Evolutionary conservation across 2,797 vertebrate genomes (phyloP).

Genomic region (Lutra lutra): DNA sequence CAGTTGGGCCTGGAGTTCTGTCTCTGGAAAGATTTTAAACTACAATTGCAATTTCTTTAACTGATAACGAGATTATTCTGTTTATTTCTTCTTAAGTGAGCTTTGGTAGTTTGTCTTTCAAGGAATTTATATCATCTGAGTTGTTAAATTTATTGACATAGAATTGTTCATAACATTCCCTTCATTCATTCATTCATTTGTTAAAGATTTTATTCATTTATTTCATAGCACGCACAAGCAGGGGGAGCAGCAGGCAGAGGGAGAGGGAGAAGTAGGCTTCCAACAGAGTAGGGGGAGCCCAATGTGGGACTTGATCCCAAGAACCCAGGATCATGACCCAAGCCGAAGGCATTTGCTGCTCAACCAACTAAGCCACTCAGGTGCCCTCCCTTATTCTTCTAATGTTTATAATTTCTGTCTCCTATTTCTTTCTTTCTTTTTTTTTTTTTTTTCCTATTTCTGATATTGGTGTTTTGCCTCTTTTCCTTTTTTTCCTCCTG

Average conservation of each 20-base stretch:
- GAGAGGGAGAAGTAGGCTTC: neutral
- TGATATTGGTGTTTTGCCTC: neutral
- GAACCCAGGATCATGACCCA: neutral
- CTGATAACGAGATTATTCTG: neutral
- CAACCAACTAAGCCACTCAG: neutral
- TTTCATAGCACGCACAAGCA: neutral
- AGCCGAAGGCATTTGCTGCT: neutral
- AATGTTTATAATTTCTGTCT: neutral
- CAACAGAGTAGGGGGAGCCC: neutral
- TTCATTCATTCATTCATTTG: no score
- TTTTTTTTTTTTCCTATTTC: neutral
- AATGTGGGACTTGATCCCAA: neutral
- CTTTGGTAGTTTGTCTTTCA: neutral
- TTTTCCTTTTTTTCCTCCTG: neutral
- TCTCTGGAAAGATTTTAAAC: neutral
- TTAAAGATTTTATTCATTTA: neutral
- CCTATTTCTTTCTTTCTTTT: neutral
- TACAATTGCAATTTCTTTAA: neutral
- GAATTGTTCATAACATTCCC: neutral
- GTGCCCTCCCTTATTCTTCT: neutral
- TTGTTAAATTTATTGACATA: neutral
- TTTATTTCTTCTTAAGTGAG: neutral
- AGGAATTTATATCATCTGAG: neutral
- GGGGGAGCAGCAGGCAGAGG: neutral
- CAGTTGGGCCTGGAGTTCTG: neutral